These are phyloP conservation scores for Corydoras maculifer DNA, from an alignment of 2,113 vertebrate species.

Conservation along the genomic window DNA sequence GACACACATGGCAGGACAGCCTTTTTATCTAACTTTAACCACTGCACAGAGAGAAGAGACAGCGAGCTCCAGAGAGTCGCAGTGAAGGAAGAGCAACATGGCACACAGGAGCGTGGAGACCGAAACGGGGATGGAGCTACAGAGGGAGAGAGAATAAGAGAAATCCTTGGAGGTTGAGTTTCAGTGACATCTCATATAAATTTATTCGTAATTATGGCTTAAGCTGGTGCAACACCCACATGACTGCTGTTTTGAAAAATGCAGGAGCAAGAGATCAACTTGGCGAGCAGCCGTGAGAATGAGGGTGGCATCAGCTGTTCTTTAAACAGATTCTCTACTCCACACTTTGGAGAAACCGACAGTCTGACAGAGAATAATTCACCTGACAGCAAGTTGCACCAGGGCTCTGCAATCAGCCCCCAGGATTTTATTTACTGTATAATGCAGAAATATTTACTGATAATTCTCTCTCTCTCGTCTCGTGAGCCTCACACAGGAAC, in stretches of 20 bases:
- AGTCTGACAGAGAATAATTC: background rate
- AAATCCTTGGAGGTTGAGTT: constrained; percentile 4
- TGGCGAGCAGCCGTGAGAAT: constrained; percentile 1
- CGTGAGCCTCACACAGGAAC: no score
- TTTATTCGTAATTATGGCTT: constrained; percentile 9
- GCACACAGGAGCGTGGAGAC: constrained; percentile 5
- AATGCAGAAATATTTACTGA: no score
- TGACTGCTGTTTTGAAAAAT: background rate
- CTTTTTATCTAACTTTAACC: constrained; percentile 43
- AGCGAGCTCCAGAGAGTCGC: background rate
- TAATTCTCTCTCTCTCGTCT: no score
- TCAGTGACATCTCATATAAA: constrained; percentile 11
- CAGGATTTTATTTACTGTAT: no score
- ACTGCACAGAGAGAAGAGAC: background rate
- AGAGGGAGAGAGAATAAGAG: background rate
- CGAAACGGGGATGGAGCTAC: background rate
- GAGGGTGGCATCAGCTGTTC: background rate
- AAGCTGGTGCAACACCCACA: background rate
- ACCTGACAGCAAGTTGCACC: constrained; percentile 1
- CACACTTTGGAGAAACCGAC: background rate
- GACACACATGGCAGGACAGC: constrained; percentile 46
- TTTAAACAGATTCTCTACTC: background rate
- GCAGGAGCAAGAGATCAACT: constrained; percentile 2
- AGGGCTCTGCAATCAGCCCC: background rate
- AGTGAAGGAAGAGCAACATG: constrained; percentile 46